phyloP scores from a whole-genome alignment of 2,113 vertebrate genomes.

The Polypterus senegalus region DNA sequence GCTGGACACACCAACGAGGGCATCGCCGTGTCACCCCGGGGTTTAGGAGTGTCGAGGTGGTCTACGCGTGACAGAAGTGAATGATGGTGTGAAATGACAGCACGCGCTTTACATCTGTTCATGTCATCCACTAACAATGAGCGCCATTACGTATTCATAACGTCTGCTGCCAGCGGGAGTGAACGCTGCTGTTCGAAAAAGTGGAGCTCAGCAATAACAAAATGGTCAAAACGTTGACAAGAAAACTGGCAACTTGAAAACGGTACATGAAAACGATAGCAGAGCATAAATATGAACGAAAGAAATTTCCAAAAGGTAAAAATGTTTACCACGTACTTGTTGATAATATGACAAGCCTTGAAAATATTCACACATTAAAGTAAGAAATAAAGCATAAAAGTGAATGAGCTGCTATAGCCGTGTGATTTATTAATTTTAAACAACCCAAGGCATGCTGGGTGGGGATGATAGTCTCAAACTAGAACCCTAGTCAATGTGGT shows the following conservation, averaged over 20 bases:
- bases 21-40: not conserved
- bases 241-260: not conserved
- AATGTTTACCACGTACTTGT: too few species aligned
- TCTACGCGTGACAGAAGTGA: conserved; percentile 26
- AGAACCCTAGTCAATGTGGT: too few species aligned
- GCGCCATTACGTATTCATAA: conserved; percentile 63
- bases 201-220: not conserved
- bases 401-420: too few species aligned
- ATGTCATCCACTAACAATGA: conserved; percentile 45
- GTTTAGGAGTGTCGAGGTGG: conserved; percentile 13
- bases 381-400: too few species aligned
- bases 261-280: too few species aligned
- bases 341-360: not conserved
- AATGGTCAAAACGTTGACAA: not conserved
- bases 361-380: too few species aligned
- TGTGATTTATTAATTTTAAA: too few species aligned
- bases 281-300: too few species aligned
- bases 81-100: conserved; percentile 41
- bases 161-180: conserved; percentile 29
- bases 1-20: not conserved
- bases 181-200: not conserved
- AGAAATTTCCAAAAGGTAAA: too few species aligned
- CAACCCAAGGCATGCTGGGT: too few species aligned
- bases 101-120: conserved; percentile 57
- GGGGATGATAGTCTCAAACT: too few species aligned